These are phyloP conservation scores for Acridotheres tristis DNA, from an alignment of 2,797 vertebrate species.

Conservation along the genomic window DNA sequence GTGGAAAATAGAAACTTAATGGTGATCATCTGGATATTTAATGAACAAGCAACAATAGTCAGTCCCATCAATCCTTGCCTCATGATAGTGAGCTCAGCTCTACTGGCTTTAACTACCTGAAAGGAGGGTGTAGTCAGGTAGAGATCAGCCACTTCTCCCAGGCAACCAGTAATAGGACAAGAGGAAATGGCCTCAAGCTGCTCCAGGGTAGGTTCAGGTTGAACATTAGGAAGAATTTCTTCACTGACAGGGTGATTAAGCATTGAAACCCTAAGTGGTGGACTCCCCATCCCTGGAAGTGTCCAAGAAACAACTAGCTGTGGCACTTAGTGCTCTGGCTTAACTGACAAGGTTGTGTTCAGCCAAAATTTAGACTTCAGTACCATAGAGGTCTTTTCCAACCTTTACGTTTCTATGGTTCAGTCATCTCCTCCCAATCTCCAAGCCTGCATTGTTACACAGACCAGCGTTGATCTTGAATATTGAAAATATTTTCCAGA, in stretches of 20 bases:
- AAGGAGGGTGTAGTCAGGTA: not conserved
- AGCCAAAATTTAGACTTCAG: not conserved
- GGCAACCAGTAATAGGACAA: not conserved
- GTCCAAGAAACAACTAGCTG: not conserved
- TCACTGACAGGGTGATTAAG: not conserved
- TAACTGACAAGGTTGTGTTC: not conserved
- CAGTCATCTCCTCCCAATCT: not conserved
- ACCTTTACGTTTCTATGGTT: not conserved
- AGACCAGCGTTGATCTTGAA: not conserved
- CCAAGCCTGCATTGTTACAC: not conserved
- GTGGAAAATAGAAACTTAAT: not conserved
- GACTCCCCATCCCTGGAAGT: not conserved
- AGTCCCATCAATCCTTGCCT: not conserved
- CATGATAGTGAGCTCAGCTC: not conserved
- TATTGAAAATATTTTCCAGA: not conserved
- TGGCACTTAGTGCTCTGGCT: not conserved
- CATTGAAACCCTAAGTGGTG: not conserved
- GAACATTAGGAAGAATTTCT: not conserved
- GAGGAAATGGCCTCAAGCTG: not conserved
- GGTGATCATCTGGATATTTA: not conserved
- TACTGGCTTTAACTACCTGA: not conserved
- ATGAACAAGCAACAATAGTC: not conserved
- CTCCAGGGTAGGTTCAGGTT: not conserved
- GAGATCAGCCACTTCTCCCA: not conserved
- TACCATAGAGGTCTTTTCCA: not conserved